Evolutionary conservation across 2,113 vertebrate genomes (phyloP).

Genomic region (Tonatia bakeri): DNA sequence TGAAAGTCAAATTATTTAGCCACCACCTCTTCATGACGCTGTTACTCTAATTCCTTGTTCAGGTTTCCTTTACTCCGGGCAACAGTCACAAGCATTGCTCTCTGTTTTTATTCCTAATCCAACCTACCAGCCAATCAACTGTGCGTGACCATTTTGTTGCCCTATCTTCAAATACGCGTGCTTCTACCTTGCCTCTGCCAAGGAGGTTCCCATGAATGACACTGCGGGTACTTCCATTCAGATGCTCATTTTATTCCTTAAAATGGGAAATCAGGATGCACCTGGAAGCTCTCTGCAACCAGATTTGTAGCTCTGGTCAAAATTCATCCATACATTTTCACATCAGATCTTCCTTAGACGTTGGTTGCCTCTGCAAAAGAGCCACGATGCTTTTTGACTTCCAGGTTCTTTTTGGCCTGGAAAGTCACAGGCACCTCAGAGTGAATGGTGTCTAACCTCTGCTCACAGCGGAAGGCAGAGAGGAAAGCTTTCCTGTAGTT

Average conservation of each 20-base stretch:
- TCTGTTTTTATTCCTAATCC: not conserved
- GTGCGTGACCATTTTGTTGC: not conserved
- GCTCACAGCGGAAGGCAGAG: conserved; percentile 86
- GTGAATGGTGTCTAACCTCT: conserved; percentile 82
- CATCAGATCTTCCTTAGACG: conserved; percentile 77
- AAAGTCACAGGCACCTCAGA: conserved; percentile 78
- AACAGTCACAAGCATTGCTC: not conserved
- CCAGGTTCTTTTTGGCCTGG: conserved; percentile 81
- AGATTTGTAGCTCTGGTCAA: conserved; percentile 21
- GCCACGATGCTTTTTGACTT: conserved; percentile 75
- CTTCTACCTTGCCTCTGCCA: not conserved
- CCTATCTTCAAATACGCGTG: not conserved
- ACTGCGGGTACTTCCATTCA: not conserved
- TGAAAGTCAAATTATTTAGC: not conserved
- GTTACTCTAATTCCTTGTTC: not conserved
- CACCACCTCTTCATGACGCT: not conserved
- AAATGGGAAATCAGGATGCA: conserved; percentile 29
- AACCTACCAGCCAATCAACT: not conserved
- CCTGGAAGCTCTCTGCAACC: not conserved
- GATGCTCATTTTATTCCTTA: conserved; percentile 26
- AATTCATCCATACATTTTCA: not conserved
- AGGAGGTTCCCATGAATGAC: not conserved
- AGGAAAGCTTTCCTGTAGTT: conserved; percentile 94
- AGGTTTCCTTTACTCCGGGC: not conserved
- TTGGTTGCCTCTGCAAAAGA: conserved; percentile 86